Evolutionary conservation across 2,113 vertebrate species (phyloP), one percentile per base, ranked within the genome.

Genomic region (Crotalus viridis): DNA sequence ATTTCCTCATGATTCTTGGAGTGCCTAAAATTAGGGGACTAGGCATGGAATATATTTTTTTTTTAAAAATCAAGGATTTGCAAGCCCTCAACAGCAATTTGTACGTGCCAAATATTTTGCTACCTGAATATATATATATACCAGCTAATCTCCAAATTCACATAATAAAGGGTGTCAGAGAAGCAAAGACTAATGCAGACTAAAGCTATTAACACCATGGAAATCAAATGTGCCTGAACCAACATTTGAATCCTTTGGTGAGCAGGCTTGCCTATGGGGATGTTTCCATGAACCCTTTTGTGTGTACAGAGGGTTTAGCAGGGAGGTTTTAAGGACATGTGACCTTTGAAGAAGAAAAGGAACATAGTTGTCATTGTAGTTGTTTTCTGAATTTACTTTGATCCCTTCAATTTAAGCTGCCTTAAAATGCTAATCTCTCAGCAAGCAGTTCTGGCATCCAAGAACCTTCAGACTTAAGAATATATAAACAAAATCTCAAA

Each of bases 401-500:
- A 95, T 96, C 92, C 94, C 93, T 94, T 94, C 94, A 94, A 94
- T 93, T 96, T 94, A 94, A 22, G 57, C 93, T 96, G 96, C 95
- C 51, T 93, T 94, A 89, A 96, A 93, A 95, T 94, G 90, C 94
- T 96, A 97, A 96, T 96, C 95, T 94, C 94, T 95, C 96, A 92
- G 87, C 1, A 24, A 94, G 96, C 95, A 94, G 94, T 95, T 92
- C 93, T 94, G 94, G 94, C 95, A 94, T 96, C 95, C 92, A 87
- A 93, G 89, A 85, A n/a, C 93, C 94, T 95, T 19, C 93, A 95
- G 94, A 91, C 94, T 96, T 96, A 96, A 94, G 94, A 26, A 94
- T 46, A 86, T 96, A 93, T 95, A 96, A 96, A 97, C 95, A 97
- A 95, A 96, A 96, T 93, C 96, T 96, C 93, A 55, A 91, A 85